Evolutionary conservation across 1,140 invertebrate species (phyloP).

Genomic region (Cherax quadricarinatus): DNA sequence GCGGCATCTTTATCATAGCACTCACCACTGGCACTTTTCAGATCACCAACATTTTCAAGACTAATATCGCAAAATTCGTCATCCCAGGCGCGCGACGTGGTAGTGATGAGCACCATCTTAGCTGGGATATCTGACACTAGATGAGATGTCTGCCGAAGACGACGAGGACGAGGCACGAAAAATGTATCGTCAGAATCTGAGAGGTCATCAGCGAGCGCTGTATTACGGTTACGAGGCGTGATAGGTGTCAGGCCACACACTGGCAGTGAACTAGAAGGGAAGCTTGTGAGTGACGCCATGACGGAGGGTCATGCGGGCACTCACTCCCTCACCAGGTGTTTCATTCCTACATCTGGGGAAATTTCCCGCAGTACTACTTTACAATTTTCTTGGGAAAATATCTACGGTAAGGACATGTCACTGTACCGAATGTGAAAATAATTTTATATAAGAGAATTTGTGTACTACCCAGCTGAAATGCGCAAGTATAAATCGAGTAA

Average conservation of each 20-base stretch:
- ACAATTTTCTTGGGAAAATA: no score
- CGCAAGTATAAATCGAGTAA: no score
- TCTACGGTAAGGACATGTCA: no score
- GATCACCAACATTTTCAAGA: constrained; percentile 44
- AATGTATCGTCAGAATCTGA: constrained; percentile 57
- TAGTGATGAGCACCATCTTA: constrained; percentile 26
- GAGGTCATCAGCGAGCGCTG: not conserved
- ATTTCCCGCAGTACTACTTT: not conserved
- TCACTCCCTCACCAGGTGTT: not conserved
- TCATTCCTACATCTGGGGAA: constrained; percentile 7
- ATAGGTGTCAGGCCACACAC: not conserved
- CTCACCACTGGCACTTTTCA: not conserved
- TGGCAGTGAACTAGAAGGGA: not conserved
- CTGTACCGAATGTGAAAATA: no score
- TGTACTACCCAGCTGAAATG: no score
- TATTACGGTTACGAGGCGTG: not conserved
- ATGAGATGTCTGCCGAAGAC: not conserved
- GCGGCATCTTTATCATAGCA: not conserved
- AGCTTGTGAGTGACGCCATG: not conserved
- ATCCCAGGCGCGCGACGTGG: constrained; percentile 24
- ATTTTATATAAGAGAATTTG: no score
- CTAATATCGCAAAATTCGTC: constrained; percentile 63
- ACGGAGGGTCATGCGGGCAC: constrained; percentile 25
- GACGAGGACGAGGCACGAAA: constrained; percentile 38
- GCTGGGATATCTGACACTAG: not conserved